Evolutionary conservation across 1,140 invertebrate species (phyloP).

Genomic region (Drosophila tristis): DNA sequence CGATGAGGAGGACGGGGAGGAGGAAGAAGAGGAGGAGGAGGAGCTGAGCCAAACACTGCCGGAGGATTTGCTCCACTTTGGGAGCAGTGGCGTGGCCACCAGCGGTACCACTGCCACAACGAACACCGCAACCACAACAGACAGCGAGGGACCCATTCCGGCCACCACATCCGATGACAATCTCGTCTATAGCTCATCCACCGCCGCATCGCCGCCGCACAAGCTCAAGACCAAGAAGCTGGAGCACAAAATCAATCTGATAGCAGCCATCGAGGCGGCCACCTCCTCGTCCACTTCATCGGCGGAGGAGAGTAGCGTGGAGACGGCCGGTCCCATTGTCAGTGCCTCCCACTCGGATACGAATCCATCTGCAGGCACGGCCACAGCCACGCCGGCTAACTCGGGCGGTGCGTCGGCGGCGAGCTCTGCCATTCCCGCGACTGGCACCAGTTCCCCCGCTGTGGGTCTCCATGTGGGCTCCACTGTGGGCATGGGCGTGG

Average conservation of each 20-base stretch:
- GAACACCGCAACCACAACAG: constrained; percentile 52
- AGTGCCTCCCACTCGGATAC: constrained; percentile 5
- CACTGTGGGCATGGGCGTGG: constrained; percentile 26
- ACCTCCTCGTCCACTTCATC: constrained; percentile 79
- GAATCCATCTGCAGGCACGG: no score
- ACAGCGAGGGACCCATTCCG: constrained; percentile 75
- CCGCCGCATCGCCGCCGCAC: constrained; percentile 24
- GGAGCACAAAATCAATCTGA: constrained; percentile 81
- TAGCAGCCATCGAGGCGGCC: constrained; percentile 80
- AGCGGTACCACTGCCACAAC: constrained; percentile 5
- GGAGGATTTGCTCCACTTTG: constrained; percentile 66
- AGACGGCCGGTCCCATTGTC: constrained; percentile 32
- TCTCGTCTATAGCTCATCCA: constrained; percentile 28
- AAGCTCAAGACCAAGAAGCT: constrained; percentile 80
- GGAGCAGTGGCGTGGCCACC: constrained; percentile 44
- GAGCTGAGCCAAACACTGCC: constrained; percentile 53
- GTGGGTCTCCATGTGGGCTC: constrained; percentile 28
- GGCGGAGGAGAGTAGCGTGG: constrained; percentile 74
- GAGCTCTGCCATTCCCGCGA: background rate
- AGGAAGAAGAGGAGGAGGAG: background rate
- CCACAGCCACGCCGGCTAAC: background rate
- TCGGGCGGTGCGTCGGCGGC: background rate
- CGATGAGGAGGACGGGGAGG: background rate
- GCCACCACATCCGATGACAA: constrained; percentile 80
- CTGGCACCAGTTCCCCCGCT: constrained; percentile 3